Base-by-base conservation (phyloP, 2,797 vertebrate genomes). In the Aplochiton taeniatus region DNA sequence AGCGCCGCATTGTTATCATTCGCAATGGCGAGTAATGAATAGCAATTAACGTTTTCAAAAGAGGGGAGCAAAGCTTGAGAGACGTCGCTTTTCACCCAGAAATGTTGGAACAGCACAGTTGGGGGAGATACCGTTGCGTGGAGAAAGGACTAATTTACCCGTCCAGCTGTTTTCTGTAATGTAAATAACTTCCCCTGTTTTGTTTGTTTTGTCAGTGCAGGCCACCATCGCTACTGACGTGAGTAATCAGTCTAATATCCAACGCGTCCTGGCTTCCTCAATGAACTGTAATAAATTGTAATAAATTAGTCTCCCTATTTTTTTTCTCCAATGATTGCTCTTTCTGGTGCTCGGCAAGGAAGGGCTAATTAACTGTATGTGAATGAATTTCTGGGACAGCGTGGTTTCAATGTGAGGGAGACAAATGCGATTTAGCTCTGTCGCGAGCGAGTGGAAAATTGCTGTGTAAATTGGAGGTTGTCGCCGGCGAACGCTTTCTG, bases 391-490 rank as follows among this genome's bases (percentile, higher is more conserved):
- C 75, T 63, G 53, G 75, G 69, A 80, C 81, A 57, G 82, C 58
- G 56, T 17, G 68, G 81, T 79, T 81, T 83, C 82, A 76, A 85
- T 81, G 78, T 72, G 73, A 9, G 74, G 76, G 82, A 84, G 80
- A 85, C 84, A 80, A 86, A 89, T 83, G 81, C 70, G 81, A 81
- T 88, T 85, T 77, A 73, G 78, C 70, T 79, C 72, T 75, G 84
- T 86, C 67, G 79, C 47, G 76, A 86, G 83, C 73, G 72, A 87
- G 84, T 85, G 88, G 83, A 87, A 91, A 89, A 90, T 88, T 72
- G 80, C 85, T 83, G 89, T 87, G 87, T 88, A 91, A 91, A 91
- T 87, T 87, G 75, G 81, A 85, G 87, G 83, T 82, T 89, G 89
- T 88, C 78, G 83, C 80, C 52, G 87, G 79, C 13, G 81, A 81